These are phyloP conservation scores for Chymomyza costata DNA, from an alignment of 1,140 invertebrate genomes.

Conservation along the genomic window DNA sequence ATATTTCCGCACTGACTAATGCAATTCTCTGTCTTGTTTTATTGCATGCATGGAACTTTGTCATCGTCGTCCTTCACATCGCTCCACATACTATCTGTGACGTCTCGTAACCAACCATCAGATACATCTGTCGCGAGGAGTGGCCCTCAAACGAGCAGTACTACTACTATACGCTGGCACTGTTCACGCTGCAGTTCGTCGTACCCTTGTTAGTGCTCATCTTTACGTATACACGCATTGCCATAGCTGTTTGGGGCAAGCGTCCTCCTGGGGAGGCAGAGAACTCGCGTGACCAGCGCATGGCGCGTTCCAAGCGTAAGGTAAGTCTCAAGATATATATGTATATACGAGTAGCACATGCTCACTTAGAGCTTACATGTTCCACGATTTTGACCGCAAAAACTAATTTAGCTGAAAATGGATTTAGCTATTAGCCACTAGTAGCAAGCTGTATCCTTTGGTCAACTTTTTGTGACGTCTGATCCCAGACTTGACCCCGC, in stretches of 20 bases:
- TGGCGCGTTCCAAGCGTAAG: constrained; percentile 92
- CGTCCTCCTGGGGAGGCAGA: constrained; percentile 90
- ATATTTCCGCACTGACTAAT: constrained; percentile 24
- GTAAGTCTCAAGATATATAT: constrained; percentile 80
- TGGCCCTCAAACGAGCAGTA: constrained; percentile 79
- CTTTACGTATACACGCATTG: constrained; percentile 91
- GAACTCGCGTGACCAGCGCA: constrained; percentile 85
- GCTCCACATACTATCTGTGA: not conserved
- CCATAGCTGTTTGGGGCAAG: constrained; percentile 91
- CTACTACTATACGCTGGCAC: constrained; percentile 84
- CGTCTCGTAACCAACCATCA: constrained; percentile 46
- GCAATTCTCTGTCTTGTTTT: constrained; percentile 26
- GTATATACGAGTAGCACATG: too few species aligned
- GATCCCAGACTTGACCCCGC: constrained; percentile 6
- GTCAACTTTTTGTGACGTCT: constrained; percentile 1
- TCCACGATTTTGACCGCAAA: constrained; percentile 38
- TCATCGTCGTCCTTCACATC: constrained; percentile 8
- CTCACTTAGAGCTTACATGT: too few species aligned
- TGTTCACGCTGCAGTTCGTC: constrained; percentile 90
- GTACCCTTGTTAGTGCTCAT: constrained; percentile 89
- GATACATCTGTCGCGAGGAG: constrained; percentile 82
- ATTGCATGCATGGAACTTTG: constrained; percentile 21
- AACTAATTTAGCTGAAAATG: constrained; percentile 51
- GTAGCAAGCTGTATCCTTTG: constrained; percentile 11
- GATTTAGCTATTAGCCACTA: constrained; percentile 24